Evolutionary conservation across 2,113 vertebrate species (phyloP).

Genomic region (Seriola dumerili): DNA sequence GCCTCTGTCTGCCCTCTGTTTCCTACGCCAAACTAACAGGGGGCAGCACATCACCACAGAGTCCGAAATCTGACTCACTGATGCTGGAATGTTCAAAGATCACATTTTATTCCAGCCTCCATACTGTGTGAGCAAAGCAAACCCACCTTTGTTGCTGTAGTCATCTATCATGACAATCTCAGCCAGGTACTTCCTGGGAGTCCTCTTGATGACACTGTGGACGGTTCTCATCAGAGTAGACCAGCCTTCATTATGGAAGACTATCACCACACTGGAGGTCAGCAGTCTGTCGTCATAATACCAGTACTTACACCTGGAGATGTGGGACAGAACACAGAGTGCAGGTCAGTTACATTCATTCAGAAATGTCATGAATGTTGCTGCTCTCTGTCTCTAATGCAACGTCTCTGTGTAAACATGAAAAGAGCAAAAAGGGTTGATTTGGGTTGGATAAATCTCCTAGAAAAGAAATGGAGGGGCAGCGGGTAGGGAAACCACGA

Average conservation of each 20-base stretch:
- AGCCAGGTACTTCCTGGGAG: constrained; percentile 91
- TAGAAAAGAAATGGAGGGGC: not conserved
- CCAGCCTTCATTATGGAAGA: constrained; percentile 99
- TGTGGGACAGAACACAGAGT: not conserved
- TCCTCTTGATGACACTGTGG: constrained; percentile 97
- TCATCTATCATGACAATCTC: constrained; percentile 98
- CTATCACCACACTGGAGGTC: constrained; percentile 95
- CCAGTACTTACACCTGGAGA: constrained; percentile 92
- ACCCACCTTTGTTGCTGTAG: constrained; percentile 97
- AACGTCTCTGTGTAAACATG: not conserved
- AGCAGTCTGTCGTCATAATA: constrained; percentile 93
- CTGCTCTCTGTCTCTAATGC: not conserved
- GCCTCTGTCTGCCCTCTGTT: too few relatives aligned
- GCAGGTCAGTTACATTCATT: not conserved
- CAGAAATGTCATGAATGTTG: not conserved
- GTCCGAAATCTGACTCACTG: too few relatives aligned
- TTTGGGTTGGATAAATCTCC: not conserved
- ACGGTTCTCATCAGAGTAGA: constrained; percentile 95
- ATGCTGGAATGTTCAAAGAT: not conserved
- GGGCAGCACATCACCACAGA: too few relatives aligned
- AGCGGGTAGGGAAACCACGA: too few relatives aligned
- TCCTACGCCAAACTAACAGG: too few relatives aligned
- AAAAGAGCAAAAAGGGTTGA: not conserved
- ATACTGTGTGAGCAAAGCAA: not conserved
- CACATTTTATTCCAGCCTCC: not conserved